Base-by-base conservation (phyloP, 2,888 invertebrate species). In the Chaetoderma sp. region DNA sequence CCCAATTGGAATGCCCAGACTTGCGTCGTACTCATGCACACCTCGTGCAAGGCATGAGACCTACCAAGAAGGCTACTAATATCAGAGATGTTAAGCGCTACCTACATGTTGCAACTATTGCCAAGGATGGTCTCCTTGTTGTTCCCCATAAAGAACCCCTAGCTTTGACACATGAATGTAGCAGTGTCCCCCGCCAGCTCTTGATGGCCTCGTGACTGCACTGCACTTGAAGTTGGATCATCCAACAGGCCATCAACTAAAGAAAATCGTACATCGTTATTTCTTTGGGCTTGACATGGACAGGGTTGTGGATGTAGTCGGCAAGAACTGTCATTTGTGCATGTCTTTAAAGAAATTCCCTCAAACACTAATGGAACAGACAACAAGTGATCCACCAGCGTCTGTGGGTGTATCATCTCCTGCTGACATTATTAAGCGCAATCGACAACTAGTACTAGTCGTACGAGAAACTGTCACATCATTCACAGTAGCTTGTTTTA, bases 361-460 rank as follows among this genome's bases (percentile, higher is more conserved):
- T 13, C 47, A 66, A 1, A 39, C 18, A 18, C 36, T 69, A 10
- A 18, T 58, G 8, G 47, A 58, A 25, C 77, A 78, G 60, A 63
- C 72, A 2, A 55, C 72, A 1, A 58, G 59, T 2, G 67, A 65
- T 13, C 74, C 70, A 0, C 72, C 73, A 8, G 65, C 66, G 6
- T 23, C 64, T 4, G 28, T 74, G n/a, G 70, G 73, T 8, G 30
- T 67, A 0, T 59, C 63, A 5, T 77, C 74, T 59, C 73, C 74
- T 2, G 76, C 73, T 6, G 76, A 78, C 45, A 67, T 78, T 1
- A 27, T 75, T 2, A 70, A 65, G 50, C 68, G 63, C 8, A 60
- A 70, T 5, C 49, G 70, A n/a, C 76, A 77, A 55, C 25, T 62
- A 1, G 67, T 77, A 23, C 44, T 71, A 8, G 63, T 70, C n/a